Evolutionary conservation across 2,113 vertebrate species (phyloP).

Genomic region (Setophaga petechia): DNA sequence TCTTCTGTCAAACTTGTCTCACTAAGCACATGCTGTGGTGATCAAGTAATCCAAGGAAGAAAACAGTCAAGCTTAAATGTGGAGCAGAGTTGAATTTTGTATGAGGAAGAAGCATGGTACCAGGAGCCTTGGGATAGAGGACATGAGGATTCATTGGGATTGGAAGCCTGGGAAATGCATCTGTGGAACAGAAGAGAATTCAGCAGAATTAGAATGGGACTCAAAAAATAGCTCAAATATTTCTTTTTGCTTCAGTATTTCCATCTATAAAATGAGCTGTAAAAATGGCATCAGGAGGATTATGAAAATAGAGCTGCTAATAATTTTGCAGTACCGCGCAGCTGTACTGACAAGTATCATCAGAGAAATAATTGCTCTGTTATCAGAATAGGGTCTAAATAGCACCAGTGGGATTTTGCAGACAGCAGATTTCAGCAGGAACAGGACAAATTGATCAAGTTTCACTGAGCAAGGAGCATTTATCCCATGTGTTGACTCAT

Average conservation of each 20-base stretch:
- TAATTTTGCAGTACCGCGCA: not conserved
- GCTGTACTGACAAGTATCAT: constrained; percentile 28
- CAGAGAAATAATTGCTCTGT: not conserved
- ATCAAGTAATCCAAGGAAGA: not conserved
- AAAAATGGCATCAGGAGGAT: constrained; percentile 6
- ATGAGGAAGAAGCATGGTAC: not conserved
- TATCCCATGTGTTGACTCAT: rapidly evolving
- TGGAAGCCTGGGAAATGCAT: not conserved
- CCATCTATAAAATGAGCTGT: not conserved
- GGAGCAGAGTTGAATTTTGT: not conserved
- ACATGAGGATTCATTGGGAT: not conserved
- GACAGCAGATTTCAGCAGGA: not conserved
- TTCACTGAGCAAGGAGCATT: not conserved
- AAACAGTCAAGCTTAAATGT: not conserved
- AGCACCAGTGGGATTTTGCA: not conserved
- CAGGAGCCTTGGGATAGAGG: not conserved
- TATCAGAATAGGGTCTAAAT: constrained; percentile 2
- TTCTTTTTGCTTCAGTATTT: not conserved
- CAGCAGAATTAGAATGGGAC: not conserved
- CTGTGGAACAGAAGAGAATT: not conserved
- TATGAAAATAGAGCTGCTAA: constrained; percentile 27
- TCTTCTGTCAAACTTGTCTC: not conserved
- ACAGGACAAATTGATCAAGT: not conserved
- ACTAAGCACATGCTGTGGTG: not conserved
- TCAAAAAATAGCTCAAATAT: not conserved